These are phyloP conservation scores for Ferrisia virgata DNA, from an alignment of 2,888 invertebrate species.

Conservation along the genomic window DNA sequence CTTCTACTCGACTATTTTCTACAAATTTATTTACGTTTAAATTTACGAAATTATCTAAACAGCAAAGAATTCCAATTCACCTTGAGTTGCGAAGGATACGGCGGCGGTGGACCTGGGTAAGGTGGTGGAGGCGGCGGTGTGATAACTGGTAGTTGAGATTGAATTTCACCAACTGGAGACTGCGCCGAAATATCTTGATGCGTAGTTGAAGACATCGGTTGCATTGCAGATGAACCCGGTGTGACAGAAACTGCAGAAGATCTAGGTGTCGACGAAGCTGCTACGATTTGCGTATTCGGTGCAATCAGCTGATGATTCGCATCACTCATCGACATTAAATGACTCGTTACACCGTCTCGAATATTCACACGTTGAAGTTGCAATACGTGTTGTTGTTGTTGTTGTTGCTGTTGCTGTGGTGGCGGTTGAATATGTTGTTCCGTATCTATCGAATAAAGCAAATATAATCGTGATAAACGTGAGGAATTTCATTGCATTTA, in stretches of 20 bases:
- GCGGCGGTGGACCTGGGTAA: slow-evolving; percentile 68
- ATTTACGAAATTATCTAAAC: not conserved
- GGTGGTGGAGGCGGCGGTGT: slow-evolving; percentile 69
- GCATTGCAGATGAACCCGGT: slow-evolving; percentile 8
- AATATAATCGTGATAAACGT: too few species aligned
- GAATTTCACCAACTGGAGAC: slow-evolving; percentile 44
- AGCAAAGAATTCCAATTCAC: slow-evolving; percentile 35
- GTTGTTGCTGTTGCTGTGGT: slow-evolving; percentile 49
- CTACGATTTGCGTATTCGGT: slow-evolving; percentile 25
- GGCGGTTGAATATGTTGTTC: slow-evolving; percentile 47
- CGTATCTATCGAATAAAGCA: not conserved
- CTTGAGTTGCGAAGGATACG: slow-evolving; percentile 61
- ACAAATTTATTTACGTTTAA: not conserved
- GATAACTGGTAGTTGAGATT: slow-evolving; percentile 54
- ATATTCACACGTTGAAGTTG: slow-evolving; percentile 46
- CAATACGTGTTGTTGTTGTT: slow-evolving; percentile 48
- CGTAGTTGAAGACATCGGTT: slow-evolving; percentile 15
- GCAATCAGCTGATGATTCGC: slow-evolving; percentile 47
- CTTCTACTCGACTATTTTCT: not conserved
- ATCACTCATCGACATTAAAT: slow-evolving; percentile 33
- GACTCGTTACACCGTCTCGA: slow-evolving; percentile 12
- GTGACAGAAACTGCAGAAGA: not conserved
- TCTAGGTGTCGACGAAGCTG: not conserved
- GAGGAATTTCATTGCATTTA: not conserved
- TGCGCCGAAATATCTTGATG: slow-evolving; percentile 43